These are phyloP conservation scores for Timema cristinae DNA, from an alignment of 2,888 invertebrate genomes.

Conservation along the genomic window DNA sequence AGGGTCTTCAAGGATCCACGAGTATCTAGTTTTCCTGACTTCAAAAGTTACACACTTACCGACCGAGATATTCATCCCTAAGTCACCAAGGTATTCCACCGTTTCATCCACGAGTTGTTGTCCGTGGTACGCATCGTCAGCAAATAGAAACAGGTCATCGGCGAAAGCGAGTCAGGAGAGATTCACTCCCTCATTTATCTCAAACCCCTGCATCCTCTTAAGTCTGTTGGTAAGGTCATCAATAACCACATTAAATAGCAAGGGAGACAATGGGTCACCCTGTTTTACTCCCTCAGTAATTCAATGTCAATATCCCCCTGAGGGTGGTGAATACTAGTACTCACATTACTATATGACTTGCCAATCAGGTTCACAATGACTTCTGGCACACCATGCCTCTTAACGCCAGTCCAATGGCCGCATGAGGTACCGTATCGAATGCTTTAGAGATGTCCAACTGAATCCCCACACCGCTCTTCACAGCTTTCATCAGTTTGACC, in stretches of 20 bases:
- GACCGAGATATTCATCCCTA: conserved; percentile 23
- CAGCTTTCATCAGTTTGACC: no score
- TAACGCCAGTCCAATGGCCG: background rate
- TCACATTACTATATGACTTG: background rate
- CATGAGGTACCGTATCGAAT: no score
- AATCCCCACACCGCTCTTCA: no score
- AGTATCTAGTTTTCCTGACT: conserved; percentile 16
- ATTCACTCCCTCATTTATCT: background rate
- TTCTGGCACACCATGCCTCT: background rate
- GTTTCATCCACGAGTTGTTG: background rate
- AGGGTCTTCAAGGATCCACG: no score
- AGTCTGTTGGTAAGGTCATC: conserved; percentile 25
- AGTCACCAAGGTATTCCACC: background rate
- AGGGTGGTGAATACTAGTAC: background rate
- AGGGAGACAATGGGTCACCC: conserved; percentile 29
- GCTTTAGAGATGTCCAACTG: no score
- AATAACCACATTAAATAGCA: conserved; percentile 29
- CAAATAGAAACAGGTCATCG: conserved; percentile 29
- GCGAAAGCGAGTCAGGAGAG: conserved; percentile 27
- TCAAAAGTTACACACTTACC: conserved; percentile 18
- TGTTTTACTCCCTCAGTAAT: conserved; percentile 27
- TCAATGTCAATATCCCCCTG: background rate
- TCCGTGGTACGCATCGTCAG: conserved; percentile 1
- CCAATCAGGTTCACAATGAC: conserved; percentile 22
- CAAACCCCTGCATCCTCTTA: conserved; percentile 17